These are phyloP conservation scores for Spatula clypeata DNA, from an alignment of 2,797 vertebrate species.

Conservation along the genomic window DNA sequence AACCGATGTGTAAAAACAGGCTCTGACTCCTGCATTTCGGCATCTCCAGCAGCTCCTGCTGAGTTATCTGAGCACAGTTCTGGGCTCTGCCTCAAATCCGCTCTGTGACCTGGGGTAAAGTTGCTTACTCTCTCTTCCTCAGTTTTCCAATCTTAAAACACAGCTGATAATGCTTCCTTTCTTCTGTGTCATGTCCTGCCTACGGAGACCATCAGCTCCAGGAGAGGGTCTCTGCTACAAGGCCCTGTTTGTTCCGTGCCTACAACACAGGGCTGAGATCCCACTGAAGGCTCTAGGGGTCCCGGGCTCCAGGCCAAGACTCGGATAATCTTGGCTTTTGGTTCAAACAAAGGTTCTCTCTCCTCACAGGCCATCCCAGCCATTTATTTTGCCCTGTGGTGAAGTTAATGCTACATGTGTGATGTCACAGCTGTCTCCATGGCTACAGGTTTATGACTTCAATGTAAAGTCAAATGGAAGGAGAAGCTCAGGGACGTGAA, in stretches of 20 bases:
- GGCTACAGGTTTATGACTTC: conserved; percentile 66
- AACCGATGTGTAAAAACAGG: conserved; percentile 35
- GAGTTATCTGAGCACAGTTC: neutral
- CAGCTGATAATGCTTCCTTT: conserved; percentile 38
- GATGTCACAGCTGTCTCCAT: conserved; percentile 64
- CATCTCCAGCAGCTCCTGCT: conserved; percentile 38
- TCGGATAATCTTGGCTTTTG: conserved; percentile 50
- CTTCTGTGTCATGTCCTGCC: neutral
- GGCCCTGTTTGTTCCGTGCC: conserved; percentile 10
- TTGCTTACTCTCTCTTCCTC: conserved; percentile 16
- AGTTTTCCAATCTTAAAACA: neutral
- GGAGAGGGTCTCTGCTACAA: neutral
- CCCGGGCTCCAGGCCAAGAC: conserved; percentile 26
- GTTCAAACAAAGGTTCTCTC: conserved; percentile 66
- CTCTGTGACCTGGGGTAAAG: neutral
- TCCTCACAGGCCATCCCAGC: conserved; percentile 40
- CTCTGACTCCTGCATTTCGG: conserved; percentile 18
- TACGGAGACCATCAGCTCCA: neutral
- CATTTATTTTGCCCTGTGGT: conserved; percentile 67
- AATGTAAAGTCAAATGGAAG: conserved; percentile 43
- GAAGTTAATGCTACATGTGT: conserved; percentile 59
- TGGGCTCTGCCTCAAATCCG: conserved; percentile 33
- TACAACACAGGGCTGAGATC: neutral
- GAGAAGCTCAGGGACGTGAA: conserved; percentile 46
- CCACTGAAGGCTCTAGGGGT: conserved; percentile 9